Evolutionary conservation across 2,113 vertebrate genomes (phyloP), one percentile per base, ranked within the genome.

Genomic region (Eretmochelys imbricata): DNA sequence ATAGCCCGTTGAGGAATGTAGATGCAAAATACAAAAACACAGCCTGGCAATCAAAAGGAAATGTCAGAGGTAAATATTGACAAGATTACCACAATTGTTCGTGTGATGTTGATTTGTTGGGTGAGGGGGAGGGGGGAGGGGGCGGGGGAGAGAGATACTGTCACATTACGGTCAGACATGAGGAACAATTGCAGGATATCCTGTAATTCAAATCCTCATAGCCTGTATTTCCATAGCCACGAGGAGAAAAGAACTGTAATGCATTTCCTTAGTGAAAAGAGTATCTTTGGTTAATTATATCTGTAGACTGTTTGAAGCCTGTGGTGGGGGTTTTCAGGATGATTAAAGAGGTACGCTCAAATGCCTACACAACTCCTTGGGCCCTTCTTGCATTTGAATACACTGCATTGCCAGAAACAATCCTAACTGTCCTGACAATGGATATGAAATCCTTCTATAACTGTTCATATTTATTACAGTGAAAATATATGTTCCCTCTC

Each of bases 171-270:
- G 42, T 57, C 62, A 94, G 38, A 57, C 81, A 2, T 1, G 6
- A 84, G 13, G 78, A 84, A 86, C 79, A 91, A 96, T 72, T 51
- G 53, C 10, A 90, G 84, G 88, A 84, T 46, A 90, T 83, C 57
- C 84, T 87, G 49, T 72, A 57, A 69, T 91, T 87, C 86, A 31
- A 69, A 81, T 90, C 50, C 20, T 88, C 81, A 62, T 54, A 53
- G 4, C 10, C 24, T 54, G n/a, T 82, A 72, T 84, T 90, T 55
- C 86, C 35, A 5, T 65, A 3, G 29, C 51, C 81, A 50, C 3
- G 22, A 38, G 6, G 3, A 62, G 31, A 85, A 8, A 16, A 19
- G 8, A 1, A 79, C 3, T 5, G 80, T 80, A 50, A 6, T 79
- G 22, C 20, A 19, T 29, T 89, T 22, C 19, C 84, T 86, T 75